Evolutionary conservation across 2,113 vertebrate species (phyloP).

Genomic region (Bos taurus): ARS-UCD2.0 NC_037356.1:42485501-42486000

Average conservation of each 20-base stretch:
- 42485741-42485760: not conserved
- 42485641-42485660: not conserved
- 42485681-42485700: not conserved
- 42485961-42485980: not conserved
- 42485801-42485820: rapidly evolving
- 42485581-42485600: not conserved
- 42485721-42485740: not conserved
- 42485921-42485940: not conserved
- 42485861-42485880: not conserved
- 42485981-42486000: not conserved
- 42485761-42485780: not conserved
- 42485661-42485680: not conserved
- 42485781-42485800: not conserved
- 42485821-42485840: not conserved
- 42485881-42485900: not conserved
- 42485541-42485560: not conserved
- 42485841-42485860: not conserved
- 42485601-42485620: not conserved
- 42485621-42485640: not conserved
- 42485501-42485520: not conserved
- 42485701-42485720: not conserved
- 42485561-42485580: not conserved
- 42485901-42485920: not conserved
- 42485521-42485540: not conserved
- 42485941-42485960: not conserved